Evolutionary conservation across 2,888 invertebrate genomes (phyloP).

Genomic region (Ganaspis brasiliensis): DNA sequence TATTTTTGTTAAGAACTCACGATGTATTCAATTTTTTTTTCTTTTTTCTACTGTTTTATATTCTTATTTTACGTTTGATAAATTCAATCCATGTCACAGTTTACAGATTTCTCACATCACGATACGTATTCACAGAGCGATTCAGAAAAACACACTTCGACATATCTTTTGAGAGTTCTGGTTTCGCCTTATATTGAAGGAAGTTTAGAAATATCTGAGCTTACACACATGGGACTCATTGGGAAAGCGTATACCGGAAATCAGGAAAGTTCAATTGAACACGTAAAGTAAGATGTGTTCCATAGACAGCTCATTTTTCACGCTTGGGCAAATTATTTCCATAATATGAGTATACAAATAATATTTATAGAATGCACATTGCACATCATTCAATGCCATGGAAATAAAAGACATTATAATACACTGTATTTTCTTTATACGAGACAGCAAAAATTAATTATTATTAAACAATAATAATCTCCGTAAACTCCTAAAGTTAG

Average conservation of each 20-base stretch:
- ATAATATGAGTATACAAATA: background rate
- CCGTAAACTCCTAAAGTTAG: too few relatives aligned
- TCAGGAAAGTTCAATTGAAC: constrained; percentile 38
- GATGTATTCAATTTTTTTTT: background rate
- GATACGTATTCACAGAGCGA: constrained; percentile 19
- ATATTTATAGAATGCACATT: too few relatives aligned
- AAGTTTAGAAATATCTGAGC: constrained; percentile 28
- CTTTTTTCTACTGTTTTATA: constrained; percentile 2
- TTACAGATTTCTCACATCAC: constrained; percentile 31
- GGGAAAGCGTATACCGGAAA: constrained; percentile 17
- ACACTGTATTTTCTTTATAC: too few relatives aligned
- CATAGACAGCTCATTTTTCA: constrained; percentile 16
- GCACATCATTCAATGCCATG: too few relatives aligned
- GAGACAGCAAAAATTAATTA: too few relatives aligned
- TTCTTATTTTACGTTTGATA: constrained; percentile 43
- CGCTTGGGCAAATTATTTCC: constrained; percentile 3
- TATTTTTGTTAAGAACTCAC: background rate
- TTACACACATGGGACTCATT: constrained; percentile 39
- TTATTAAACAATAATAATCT: too few relatives aligned
- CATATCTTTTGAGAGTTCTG: constrained; percentile 9
- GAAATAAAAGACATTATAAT: too few relatives aligned
- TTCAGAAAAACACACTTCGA: constrained; percentile 29
- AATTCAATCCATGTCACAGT: constrained; percentile 40
- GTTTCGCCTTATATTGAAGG: constrained; percentile 33
- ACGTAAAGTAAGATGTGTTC: constrained; percentile 8